These are phyloP conservation scores for Tillus elongatus DNA, from an alignment of 2,888 invertebrate genomes.

Conservation along the genomic window DNA sequence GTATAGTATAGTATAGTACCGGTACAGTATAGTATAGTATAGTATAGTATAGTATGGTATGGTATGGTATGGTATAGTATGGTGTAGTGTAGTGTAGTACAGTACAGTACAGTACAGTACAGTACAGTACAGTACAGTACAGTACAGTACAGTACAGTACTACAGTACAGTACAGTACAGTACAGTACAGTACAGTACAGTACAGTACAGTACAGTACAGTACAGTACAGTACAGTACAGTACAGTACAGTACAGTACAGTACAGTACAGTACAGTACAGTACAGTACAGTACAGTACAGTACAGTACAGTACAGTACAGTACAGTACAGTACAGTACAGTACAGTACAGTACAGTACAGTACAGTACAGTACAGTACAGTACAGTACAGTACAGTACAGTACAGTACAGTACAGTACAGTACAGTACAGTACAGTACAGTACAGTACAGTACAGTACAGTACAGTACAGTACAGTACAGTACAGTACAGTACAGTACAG, in stretches of 20 bases:
- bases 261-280: constrained; percentile 8
- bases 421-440: no score
- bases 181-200: constrained; percentile 10
- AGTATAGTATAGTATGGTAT: no score
- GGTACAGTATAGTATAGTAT: no score
- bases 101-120: no score
- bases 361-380: constrained; percentile 11
- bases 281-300: constrained; percentile 8
- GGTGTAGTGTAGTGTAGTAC: no score
- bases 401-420: constrained; percentile 11
- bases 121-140: no score
- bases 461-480: no score
- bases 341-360: constrained; percentile 10
- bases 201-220: constrained; percentile 9
- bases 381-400: constrained; percentile 12
- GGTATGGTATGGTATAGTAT: no score
- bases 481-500: no score
- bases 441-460: no score
- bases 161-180: constrained; percentile 12
- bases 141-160: no score
- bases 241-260: constrained; percentile 9
- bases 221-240: constrained; percentile 9
- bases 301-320: constrained; percentile 8
- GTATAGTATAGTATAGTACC: no score
- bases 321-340: constrained; percentile 7